These are phyloP conservation scores for Chrysopa pallens DNA, from an alignment of 1,140 invertebrate genomes.

Conservation along the genomic window DNA sequence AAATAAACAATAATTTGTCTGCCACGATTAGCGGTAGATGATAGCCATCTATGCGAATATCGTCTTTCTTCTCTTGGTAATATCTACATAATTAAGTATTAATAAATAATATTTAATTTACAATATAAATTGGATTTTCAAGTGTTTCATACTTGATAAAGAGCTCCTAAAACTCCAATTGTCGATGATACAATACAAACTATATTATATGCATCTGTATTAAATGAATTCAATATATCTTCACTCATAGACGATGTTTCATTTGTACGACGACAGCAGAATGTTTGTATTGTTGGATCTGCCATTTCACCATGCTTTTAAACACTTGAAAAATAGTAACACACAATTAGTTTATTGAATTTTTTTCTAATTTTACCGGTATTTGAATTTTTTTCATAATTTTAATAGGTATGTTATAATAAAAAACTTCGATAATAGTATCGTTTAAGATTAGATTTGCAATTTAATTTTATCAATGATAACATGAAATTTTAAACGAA, in stretches of 20 bases:
- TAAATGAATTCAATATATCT: slow-evolving; percentile 44
- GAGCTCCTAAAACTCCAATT: slow-evolving; percentile 49
- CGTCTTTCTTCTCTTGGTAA: slow-evolving; percentile 19
- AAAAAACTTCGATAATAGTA: no score
- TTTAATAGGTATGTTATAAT: no score
- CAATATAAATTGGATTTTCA: background rate
- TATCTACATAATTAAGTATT: slow-evolving; percentile 20
- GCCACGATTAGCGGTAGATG: slow-evolving; percentile 36
- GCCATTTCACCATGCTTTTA: slow-evolving; percentile 32
- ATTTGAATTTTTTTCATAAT: no score
- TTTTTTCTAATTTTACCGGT: background rate
- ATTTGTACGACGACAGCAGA: slow-evolving; percentile 50
- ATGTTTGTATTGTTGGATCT: slow-evolving; percentile 62
- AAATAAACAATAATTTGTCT: slow-evolving; percentile 57
- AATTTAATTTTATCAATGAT: no score
- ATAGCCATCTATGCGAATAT: slow-evolving; percentile 27
- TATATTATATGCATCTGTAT: slow-evolving; percentile 47
- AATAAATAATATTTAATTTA: slow-evolving; percentile 1
- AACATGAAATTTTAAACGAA: no score
- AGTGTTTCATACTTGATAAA: slow-evolving; percentile 44
- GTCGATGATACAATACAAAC: slow-evolving; percentile 52
- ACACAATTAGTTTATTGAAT: background rate
- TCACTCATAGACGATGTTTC: slow-evolving; percentile 38
- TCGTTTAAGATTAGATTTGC: no score
- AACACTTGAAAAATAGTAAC: background rate